These are phyloP conservation scores for Syrmaticus mikado DNA, from an alignment of 2,113 vertebrate species.

Conservation along the genomic window DNA sequence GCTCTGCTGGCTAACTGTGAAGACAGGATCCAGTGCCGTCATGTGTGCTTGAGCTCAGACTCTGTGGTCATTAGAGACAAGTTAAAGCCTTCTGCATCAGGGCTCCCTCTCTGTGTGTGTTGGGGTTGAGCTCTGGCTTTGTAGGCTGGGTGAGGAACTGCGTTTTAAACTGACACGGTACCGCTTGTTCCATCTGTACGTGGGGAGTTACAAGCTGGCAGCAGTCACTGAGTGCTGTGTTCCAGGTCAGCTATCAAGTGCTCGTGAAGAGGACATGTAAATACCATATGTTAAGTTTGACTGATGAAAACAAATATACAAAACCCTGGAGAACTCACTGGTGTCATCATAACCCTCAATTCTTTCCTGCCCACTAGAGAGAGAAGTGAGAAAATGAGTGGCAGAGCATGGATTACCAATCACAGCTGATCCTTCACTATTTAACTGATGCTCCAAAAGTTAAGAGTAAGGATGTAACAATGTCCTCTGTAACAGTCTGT, in stretches of 20 bases:
- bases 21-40: not conserved
- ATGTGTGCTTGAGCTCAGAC: not conserved
- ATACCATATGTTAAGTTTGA: conserved; percentile 54
- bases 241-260: conserved; percentile 30
- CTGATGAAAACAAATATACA: conserved; percentile 60
- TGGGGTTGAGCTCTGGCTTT: not conserved
- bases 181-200: not conserved
- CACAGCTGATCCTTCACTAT: not conserved
- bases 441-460: conserved; percentile 16
- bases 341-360: conserved; percentile 43
- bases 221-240: not conserved
- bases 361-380: not conserved
- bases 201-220: conserved; percentile 34
- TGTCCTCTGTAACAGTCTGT: not conserved
- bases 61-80: not conserved
- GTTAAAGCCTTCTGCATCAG: not conserved
- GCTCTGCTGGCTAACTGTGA: accelerated
- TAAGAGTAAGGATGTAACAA: not conserved
- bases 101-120: accelerated
- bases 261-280: not conserved
- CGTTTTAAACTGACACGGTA: not conserved
- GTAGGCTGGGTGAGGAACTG: not conserved
- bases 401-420: conserved; percentile 13
- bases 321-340: conserved; percentile 39
- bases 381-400: conserved; percentile 64